Evolutionary conservation across 1,140 invertebrate genomes (phyloP).

Genomic region (Drosophila tsacasi): DNA sequence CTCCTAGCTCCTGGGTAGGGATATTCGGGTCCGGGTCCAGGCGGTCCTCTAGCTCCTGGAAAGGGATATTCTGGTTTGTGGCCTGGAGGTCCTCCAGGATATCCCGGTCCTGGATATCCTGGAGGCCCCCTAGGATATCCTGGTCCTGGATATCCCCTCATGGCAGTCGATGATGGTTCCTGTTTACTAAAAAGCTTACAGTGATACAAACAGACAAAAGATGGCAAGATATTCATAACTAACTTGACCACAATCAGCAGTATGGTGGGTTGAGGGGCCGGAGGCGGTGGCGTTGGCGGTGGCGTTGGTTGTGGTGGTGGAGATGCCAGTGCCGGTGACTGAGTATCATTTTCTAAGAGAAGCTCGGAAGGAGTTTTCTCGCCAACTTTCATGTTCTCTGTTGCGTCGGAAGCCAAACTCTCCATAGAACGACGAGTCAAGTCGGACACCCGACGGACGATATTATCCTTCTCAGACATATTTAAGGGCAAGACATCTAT

Average conservation of each 20-base stretch:
- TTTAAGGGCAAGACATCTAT: background rate
- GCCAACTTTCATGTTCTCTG: background rate
- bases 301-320: background rate
- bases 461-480: background rate
- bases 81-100: background rate
- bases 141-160: background rate
- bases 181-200: slow-evolving; percentile 3
- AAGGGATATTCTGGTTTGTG: background rate
- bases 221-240: background rate
- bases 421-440: slow-evolving; percentile 4
- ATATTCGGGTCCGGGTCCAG: background rate
- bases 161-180: background rate
- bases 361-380: too few relatives aligned
- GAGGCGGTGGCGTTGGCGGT: background rate
- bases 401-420: background rate
- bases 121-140: background rate
- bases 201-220: too few relatives aligned
- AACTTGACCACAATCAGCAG: slow-evolving; percentile 54
- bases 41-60: background rate
- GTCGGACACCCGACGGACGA: background rate
- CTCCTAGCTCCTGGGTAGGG: background rate
- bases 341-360: background rate
- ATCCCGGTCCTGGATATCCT: background rate
- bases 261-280: slow-evolving; percentile 36
- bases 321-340: too few relatives aligned